Evolutionary conservation across 1,140 invertebrate genomes (phyloP), one percentile per base, ranked within the genome.

Genomic region (Drosophila persimilis): DNA sequence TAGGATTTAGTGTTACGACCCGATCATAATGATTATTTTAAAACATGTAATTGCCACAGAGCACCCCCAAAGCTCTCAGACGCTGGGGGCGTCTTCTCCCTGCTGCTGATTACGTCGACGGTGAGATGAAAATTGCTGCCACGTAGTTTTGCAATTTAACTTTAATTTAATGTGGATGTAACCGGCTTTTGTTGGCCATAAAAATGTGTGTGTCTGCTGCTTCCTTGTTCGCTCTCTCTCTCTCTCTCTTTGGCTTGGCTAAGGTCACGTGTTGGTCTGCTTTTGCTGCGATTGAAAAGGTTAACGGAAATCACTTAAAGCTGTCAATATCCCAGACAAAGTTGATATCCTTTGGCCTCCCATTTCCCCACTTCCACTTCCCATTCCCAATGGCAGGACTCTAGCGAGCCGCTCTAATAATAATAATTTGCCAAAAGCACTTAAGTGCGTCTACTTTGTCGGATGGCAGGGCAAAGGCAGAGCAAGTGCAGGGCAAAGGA

Each of bases 121-220:
- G 44, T 51, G 75, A 62, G 73, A 80, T 73, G 78, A 75, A 78
- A 81, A 86, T 75, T 81, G 83, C 83, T 81, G 83, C 83, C 83
- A 88, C 83, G 83, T 88, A 88, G 84, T 88, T 88, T 88, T 88
- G 83, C 84, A 75, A 88, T 88, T 88, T 88, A 88, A 88, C 84
- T 88, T 88, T 88, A 88, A 88, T 88, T 88, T 88, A 88, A 88
- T 88, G 83, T 86, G 77, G 66, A 88, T 81, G 81, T 85, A 88
- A 85, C 85, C 85, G 80, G 80, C 73, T 85, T 86, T 85, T 71
- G 81, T 78, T 85, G 58, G 59, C 73, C 77, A 86, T 86, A 88
- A 88, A 86, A 88, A 59, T 86, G 56, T 74, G 62, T 73, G 67
- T 59, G 44, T 69, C 46, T 59, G 63, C 48, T 17, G 31, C 2